Percentiles rank a stretch among this genome's conserved stretches.
phyloP scores from a whole-genome alignment of 2,797 vertebrate genomes.

The Chiropotes sagulatus region DNA sequence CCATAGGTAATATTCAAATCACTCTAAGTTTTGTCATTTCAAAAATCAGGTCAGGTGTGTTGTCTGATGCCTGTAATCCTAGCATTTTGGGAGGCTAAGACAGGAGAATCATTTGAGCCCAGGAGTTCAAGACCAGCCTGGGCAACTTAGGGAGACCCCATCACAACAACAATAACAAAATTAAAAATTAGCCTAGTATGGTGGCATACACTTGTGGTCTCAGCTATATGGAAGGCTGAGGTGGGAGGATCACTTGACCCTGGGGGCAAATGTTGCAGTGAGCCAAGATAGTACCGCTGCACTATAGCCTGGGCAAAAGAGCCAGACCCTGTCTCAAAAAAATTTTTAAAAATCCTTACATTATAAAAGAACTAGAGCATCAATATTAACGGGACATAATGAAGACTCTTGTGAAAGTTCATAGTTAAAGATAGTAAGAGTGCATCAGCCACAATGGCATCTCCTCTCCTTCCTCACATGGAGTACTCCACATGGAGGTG shows the following conservation, averaged over 20 bases:
- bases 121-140: background rate
- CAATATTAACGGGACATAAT: no score
- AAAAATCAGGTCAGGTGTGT: background rate
- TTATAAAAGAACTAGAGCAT: background rate
- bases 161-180: background rate
- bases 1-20: background rate
- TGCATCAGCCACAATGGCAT: background rate
- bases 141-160: background rate
- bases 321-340: background rate
- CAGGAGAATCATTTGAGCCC: background rate
- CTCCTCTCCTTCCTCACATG: background rate
- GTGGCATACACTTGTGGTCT: background rate
- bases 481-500: rapidly evolving
- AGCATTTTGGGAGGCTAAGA: background rate
- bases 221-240: background rate
- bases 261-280: background rate
- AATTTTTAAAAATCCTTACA: background rate
- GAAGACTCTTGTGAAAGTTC: background rate
- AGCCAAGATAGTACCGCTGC: background rate
- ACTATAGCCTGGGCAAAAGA: no score
- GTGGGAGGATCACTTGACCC: background rate
- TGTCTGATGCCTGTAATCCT: background rate
- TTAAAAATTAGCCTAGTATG: background rate
- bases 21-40: background rate
- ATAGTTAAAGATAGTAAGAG: background rate